A percentile compares a stretch with the other conserved stretches of the same genome.
phyloP scores from a whole-genome alignment of 2,888 invertebrate species.

The Mesorhabditis spiculigera region DNA sequence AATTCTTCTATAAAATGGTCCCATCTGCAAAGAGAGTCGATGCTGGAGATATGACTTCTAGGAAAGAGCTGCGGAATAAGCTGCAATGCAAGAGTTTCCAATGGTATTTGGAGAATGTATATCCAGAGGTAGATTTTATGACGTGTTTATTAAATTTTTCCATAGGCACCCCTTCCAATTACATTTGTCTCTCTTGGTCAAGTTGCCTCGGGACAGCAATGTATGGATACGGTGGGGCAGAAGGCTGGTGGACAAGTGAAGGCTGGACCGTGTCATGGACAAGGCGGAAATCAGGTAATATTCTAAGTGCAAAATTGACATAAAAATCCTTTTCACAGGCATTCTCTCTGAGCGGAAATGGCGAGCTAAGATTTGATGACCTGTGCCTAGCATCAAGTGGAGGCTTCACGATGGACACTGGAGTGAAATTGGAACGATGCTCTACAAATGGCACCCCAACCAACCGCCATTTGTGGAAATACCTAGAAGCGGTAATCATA shows the following conservation, averaged over 20 bases:
- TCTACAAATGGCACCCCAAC: not conserved
- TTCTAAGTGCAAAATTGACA: not conserved
- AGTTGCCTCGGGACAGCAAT: constrained; percentile 62
- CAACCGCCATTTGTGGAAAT: not conserved
- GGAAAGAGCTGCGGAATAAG: constrained; percentile 71
- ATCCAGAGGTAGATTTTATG: constrained; percentile 69
- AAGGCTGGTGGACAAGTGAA: constrained; percentile 70
- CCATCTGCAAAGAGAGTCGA: constrained; percentile 61
- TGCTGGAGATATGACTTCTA: constrained; percentile 78
- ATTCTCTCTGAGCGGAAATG: constrained; percentile 51
- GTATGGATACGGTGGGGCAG: constrained; percentile 65
- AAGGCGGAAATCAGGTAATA: constrained; percentile 88
- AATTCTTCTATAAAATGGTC: constrained; percentile 62
- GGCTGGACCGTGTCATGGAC: constrained; percentile 86
- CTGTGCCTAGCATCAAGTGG: constrained; percentile 44
- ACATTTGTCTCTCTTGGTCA: constrained; percentile 76
- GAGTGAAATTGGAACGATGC: not conserved
- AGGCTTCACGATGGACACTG: not conserved
- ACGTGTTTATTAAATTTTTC: not conserved
- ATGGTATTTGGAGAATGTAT: constrained; percentile 79
- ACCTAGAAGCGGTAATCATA: not conserved
- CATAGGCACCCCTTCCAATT: constrained; percentile 80
- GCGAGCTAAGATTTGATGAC: constrained; percentile 57
- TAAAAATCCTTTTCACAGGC: constrained; percentile 35
- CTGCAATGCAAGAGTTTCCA: constrained; percentile 77